A percentile compares a stretch with the other conserved stretches of the same genome.
Conservation (phyloP, 2,113 vertebrate species). For the Istiophorus platypterus region DNA sequence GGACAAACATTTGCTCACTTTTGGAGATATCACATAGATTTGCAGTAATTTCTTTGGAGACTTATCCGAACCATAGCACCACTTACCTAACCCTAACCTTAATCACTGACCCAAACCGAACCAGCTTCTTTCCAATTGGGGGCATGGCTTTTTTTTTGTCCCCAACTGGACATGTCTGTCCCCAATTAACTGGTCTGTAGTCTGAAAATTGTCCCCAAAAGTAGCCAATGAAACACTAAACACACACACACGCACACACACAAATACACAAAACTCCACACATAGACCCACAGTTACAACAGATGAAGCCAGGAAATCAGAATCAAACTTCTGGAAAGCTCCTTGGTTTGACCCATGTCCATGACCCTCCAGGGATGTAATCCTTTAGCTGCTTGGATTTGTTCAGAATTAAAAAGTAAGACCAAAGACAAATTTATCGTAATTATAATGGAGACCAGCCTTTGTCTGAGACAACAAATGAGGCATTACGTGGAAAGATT, state of each 20-base stretch:
- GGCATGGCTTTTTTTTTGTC: too few relatives aligned
- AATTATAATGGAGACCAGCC: conserved; percentile 38
- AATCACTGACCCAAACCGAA: too few relatives aligned
- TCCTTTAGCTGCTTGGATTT: too few relatives aligned
- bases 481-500: conserved; percentile 33
- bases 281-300: conserved; percentile 1
- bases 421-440: conserved; percentile 26
- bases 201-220: too few relatives aligned
- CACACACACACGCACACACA: conserved; percentile 18
- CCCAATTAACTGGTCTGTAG: too few relatives aligned
- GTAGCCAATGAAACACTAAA: not conserved
- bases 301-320: not conserved
- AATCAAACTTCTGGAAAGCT: conserved; percentile 23
- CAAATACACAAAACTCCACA: conserved; percentile 23
- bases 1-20: not conserved
- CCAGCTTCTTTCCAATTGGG: too few relatives aligned
- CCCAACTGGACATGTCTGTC: too few relatives aligned
- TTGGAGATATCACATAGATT: not conserved
- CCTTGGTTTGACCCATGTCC: conserved; percentile 7
- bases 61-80: too few relatives aligned
- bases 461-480: conserved; percentile 38
- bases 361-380: too few relatives aligned
- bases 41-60: not conserved
- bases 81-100: too few relatives aligned
- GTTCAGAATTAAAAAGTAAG: conserved; percentile 50